phyloP scores from a whole-genome alignment of 2,888 invertebrate genomes.

The Oconnorella tubifera region DNA sequence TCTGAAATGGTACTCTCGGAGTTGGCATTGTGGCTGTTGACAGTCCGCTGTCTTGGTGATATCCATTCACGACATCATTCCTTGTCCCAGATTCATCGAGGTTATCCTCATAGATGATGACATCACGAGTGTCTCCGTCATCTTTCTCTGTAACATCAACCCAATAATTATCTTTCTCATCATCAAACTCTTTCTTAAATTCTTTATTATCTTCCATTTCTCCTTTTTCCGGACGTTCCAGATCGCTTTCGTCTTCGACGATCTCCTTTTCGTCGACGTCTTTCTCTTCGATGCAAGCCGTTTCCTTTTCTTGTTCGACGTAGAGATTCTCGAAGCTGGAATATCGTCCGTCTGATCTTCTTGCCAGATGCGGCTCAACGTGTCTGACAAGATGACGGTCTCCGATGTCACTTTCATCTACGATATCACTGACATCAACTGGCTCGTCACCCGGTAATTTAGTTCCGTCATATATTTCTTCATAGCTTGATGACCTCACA shows the following conservation, averaged over 20 bases:
- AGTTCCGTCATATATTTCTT: conserved; percentile 29
- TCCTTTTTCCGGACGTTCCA: conserved; percentile 15
- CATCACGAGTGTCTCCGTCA: not conserved
- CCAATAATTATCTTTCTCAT: conserved; percentile 24
- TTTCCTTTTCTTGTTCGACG: conserved; percentile 34
- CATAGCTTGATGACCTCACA: conserved; percentile 29
- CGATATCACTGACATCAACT: not conserved
- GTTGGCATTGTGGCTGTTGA: conserved; percentile 1
- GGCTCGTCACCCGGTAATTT: conserved; percentile 17
- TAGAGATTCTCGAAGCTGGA: conserved; percentile 49
- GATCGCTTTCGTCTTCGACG: conserved; percentile 17
- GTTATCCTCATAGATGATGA: not conserved
- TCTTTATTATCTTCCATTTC: conserved; percentile 7
- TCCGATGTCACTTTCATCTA: conserved; percentile 21
- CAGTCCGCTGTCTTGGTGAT: not conserved
- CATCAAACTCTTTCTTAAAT: conserved; percentile 19
- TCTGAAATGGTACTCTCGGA: conserved; percentile 23
- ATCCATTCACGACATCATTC: not conserved
- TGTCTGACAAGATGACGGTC: conserved; percentile 41
- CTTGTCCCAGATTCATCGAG: not conserved
- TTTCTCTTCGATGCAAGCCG: conserved; percentile 28
- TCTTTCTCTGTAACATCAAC: not conserved
- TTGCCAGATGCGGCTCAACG: conserved; percentile 9
- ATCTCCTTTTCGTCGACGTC: conserved; percentile 25
- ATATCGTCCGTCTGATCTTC: conserved; percentile 31